phyloP scores from a whole-genome alignment of 2,888 invertebrate genomes.

The Scaptodrosophila latifasciaeformis region DNA sequence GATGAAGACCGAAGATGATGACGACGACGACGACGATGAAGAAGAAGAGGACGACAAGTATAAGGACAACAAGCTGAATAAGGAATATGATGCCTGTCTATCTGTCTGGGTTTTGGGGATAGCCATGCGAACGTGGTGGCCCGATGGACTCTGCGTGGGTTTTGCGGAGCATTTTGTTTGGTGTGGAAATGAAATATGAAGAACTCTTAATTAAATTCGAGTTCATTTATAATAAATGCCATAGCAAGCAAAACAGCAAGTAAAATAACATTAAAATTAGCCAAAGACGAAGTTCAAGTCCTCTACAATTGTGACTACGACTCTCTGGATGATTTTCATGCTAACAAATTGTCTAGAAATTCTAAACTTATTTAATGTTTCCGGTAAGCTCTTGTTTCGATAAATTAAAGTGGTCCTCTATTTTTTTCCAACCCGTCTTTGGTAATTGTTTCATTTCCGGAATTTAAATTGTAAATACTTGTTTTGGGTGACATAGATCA shows the following conservation, averaged over 20 bases:
- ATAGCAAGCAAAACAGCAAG: constrained; percentile 8
- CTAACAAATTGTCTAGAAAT: no score
- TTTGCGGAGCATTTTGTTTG: not conserved
- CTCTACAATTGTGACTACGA: constrained; percentile 2
- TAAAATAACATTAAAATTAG: not conserved
- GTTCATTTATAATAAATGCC: constrained; percentile 59
- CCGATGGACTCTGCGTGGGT: not conserved
- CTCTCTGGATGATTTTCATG: no score
- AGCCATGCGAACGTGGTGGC: constrained; percentile 8
- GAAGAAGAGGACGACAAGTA: constrained; percentile 5
- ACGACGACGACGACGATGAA: constrained; percentile 21
- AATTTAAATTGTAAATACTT: constrained; percentile 73
- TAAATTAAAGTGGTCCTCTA: no score
- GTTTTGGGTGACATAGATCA: no score
- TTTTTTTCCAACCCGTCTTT: no score
- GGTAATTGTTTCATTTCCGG: constrained; percentile 71
- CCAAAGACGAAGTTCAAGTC: constrained; percentile 3
- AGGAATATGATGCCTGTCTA: not conserved
- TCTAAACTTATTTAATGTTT: no score
- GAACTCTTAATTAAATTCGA: constrained; percentile 66
- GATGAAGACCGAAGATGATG: constrained; percentile 45
- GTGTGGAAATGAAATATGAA: constrained; percentile 51
- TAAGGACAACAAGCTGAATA: not conserved
- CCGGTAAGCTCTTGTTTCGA: no score
- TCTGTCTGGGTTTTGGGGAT: constrained; percentile 35